These are phyloP conservation scores for Physeter macrocephalus DNA, from an alignment of 2,113 vertebrate species.

Conservation along the genomic window DNA sequence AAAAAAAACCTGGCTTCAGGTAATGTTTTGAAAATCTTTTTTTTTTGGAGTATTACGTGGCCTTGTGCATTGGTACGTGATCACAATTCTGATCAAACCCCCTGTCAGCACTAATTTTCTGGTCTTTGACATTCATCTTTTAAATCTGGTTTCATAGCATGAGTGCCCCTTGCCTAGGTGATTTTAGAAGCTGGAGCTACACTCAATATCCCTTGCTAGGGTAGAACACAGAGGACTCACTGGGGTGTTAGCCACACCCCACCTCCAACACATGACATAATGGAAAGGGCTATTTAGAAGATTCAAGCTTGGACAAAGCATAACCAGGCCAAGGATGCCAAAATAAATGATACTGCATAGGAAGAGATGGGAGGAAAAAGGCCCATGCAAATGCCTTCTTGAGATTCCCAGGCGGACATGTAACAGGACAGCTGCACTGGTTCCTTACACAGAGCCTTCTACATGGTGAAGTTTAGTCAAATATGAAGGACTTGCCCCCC, in stretches of 20 bases:
- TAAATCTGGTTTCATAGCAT: background rate
- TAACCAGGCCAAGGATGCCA: background rate
- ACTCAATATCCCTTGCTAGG: background rate
- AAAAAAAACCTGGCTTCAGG: background rate
- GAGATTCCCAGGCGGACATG: too few relatives aligned
- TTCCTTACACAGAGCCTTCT: background rate
- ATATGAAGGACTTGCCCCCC: background rate
- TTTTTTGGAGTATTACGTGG: background rate
- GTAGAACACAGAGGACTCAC: background rate
- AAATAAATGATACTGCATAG: background rate
- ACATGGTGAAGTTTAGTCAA: background rate
- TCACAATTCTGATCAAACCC: background rate
- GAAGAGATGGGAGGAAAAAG: background rate
- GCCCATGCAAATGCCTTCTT: fast-evolving
- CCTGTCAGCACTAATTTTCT: background rate
- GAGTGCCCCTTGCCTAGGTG: background rate
- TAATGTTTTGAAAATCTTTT: background rate
- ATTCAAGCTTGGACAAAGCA: background rate
- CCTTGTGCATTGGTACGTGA: background rate
- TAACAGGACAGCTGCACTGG: background rate
- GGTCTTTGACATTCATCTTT: background rate
- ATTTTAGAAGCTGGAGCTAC: background rate
- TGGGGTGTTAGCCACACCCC: background rate
- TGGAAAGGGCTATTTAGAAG: background rate
- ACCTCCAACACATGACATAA: background rate